Conservation (phyloP, 2,113 vertebrate genomes). For the Nerophis ophidion region DNA sequence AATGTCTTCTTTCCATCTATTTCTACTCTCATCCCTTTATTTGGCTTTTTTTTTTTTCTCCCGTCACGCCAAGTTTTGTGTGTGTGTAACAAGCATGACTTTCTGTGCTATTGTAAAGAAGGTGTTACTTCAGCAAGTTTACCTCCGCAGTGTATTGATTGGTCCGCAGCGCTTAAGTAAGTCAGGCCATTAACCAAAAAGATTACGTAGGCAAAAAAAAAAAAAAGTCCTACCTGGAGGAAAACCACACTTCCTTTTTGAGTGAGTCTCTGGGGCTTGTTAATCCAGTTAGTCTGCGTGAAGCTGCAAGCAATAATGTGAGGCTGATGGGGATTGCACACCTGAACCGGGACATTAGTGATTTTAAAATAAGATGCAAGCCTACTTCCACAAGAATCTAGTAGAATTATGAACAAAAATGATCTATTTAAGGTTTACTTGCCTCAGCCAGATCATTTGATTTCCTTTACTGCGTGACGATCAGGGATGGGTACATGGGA, state of each 20-base stretch:
- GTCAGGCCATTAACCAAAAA: constrained; percentile 50
- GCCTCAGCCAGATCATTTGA: no score
- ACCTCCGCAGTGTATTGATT: constrained; percentile 54
- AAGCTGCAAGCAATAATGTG: constrained; percentile 18
- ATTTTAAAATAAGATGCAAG: no score
- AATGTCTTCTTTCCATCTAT: not conserved
- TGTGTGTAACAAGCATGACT: constrained; percentile 9
- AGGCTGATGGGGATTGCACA: not conserved
- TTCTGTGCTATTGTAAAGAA: constrained; percentile 20
- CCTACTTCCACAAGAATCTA: no score
- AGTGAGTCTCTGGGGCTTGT: constrained; percentile 26
- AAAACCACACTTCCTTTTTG: constrained; percentile 28
- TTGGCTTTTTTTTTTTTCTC: constrained; percentile 2
- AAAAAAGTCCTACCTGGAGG: constrained; percentile 25
- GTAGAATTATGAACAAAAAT: no score
- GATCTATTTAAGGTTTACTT: no score
- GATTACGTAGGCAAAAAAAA: constrained; percentile 39
- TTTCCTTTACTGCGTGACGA: no score
- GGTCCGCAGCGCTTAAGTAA: constrained; percentile 40
- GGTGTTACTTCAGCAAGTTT: constrained; percentile 53
- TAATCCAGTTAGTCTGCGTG: constrained; percentile 28
- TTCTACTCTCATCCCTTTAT: not conserved
- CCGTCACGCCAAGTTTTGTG: constrained; percentile 28
- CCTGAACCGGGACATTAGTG: not conserved
- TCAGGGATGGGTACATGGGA: no score